A percentile compares a stretch with the other conserved stretches of the same genome.
These are phyloP conservation scores for Nomada hirtipes DNA, from an alignment of 2,888 invertebrate genomes.

Conservation along the genomic window DNA sequence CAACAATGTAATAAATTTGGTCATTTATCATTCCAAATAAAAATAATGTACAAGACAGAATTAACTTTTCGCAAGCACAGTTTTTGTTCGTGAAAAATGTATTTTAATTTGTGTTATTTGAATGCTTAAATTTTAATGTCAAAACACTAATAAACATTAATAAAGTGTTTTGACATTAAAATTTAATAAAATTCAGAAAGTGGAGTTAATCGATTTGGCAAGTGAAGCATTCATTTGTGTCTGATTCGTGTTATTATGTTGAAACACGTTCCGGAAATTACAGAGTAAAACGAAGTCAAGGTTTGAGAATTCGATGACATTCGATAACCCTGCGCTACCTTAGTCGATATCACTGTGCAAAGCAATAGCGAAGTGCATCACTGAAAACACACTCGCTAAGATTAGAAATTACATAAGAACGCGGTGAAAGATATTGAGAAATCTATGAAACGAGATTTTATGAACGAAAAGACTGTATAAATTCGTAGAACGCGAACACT, in stretches of 20 bases:
- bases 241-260: neutral
- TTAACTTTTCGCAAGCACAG: neutral
- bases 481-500: neutral
- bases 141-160: too few relatives aligned
- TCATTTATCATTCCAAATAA: neutral
- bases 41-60: neutral
- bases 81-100: too few relatives aligned
- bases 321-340: neutral
- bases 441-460: neutral
- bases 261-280: neutral
- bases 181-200: too few relatives aligned
- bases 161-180: too few relatives aligned
- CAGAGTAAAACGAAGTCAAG: constrained; percentile 36
- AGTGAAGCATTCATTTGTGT: too few relatives aligned
- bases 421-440: neutral
- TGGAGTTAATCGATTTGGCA: too few relatives aligned
- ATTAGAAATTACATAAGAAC: neutral
- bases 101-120: neutral
- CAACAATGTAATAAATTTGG: neutral
- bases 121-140: too few relatives aligned
- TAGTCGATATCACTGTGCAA: constrained; percentile 21
- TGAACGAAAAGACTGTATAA: neutral
- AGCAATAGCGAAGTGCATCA: too few relatives aligned
- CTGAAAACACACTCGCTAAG: neutral
- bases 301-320: constrained; percentile 2